These are phyloP conservation scores for Sarcophaga subvicina DNA, from an alignment of 2,888 invertebrate species.

Conservation along the genomic window DNA sequence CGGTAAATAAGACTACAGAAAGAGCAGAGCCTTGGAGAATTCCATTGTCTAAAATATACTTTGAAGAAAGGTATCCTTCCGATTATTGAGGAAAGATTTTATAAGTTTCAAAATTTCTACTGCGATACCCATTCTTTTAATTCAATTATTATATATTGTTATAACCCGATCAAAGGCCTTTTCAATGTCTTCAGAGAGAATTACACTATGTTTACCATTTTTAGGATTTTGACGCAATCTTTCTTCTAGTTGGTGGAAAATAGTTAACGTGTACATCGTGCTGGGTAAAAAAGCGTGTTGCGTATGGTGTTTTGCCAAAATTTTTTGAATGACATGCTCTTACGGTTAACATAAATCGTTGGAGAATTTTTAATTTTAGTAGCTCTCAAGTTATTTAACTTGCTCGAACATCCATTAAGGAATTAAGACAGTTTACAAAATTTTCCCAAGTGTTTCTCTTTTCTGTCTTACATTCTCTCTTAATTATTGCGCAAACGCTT, in stretches of 20 bases:
- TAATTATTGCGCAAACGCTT: no score
- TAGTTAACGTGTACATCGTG: background rate
- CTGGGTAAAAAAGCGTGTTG: no score
- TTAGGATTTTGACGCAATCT: no score
- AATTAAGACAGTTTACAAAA: background rate
- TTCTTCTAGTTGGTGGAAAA: background rate
- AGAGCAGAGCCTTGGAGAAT: background rate
- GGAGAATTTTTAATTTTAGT: background rate
- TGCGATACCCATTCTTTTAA: conserved; percentile 1
- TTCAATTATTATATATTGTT: conserved; percentile 11
- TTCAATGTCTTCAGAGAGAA: background rate
- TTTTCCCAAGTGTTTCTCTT: background rate
- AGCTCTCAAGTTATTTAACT: background rate
- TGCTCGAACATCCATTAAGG: conserved; percentile 11
- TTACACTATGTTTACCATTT: background rate
- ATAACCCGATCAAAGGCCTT: background rate
- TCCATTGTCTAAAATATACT: background rate
- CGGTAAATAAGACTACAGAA: background rate
- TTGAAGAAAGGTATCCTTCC: conserved; percentile 8
- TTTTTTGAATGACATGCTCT: conserved; percentile 16
- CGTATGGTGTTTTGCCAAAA: background rate
- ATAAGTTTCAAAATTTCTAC: background rate
- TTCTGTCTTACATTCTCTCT: no score
- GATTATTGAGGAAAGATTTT: conserved; percentile 31
- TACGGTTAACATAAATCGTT: background rate